Conservation (phyloP, 2,113 vertebrate species). For the Glaucidium brasilianum region DNA sequence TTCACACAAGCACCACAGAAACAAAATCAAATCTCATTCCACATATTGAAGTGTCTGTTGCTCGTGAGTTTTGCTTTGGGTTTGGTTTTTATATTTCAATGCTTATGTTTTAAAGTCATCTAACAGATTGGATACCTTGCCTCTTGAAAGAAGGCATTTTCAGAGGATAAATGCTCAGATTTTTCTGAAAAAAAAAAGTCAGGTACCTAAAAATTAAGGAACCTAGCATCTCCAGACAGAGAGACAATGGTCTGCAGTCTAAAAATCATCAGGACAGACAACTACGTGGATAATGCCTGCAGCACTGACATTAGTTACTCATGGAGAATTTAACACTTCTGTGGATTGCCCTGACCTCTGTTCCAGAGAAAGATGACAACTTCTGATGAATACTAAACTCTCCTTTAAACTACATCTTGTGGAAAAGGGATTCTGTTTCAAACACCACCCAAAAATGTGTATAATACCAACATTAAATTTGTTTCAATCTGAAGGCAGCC, state of each 20-base stretch:
- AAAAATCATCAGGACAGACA: not conserved
- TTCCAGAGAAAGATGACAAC: not conserved
- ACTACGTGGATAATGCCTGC: not conserved
- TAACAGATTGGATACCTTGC: not conserved
- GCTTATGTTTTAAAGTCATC: not conserved
- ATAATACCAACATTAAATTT: not conserved
- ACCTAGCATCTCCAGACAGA: not conserved
- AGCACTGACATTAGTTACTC: not conserved
- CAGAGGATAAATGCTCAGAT: not conserved
- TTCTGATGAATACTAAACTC: not conserved
- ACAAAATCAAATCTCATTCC: not conserved
- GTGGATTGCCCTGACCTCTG: not conserved
- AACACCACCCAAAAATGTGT: not conserved
- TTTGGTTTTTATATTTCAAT: not conserved
- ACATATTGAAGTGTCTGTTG: not conserved
- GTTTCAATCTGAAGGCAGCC: not conserved
- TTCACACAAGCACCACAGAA: not conserved
- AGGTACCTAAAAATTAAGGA: not conserved
- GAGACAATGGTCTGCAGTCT: not conserved
- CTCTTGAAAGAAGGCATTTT: not conserved
- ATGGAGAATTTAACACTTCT: not conserved
- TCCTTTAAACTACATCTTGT: not conserved
- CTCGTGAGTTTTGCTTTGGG: not conserved
- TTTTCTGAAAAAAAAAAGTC: not conserved
- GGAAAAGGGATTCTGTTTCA: not conserved